These are phyloP conservation scores for Clarias pachynema DNA, from an alignment of 2,797 vertebrate genomes.

Conservation along the genomic window DNA sequence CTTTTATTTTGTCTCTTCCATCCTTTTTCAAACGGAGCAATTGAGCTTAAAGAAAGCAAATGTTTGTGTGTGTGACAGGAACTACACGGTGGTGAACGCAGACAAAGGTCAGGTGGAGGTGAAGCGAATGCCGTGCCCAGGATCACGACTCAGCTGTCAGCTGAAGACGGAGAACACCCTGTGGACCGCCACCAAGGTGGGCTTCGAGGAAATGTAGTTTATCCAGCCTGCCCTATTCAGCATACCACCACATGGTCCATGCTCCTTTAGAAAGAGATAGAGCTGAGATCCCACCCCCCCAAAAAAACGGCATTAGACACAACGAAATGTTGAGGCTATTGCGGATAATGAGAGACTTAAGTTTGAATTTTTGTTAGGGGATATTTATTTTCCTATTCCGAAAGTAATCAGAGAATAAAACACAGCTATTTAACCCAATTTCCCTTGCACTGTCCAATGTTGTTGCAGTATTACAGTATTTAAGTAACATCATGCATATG, in stretches of 20 bases:
- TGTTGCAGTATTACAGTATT: not conserved
- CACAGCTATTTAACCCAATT: not conserved
- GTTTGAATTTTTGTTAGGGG: not conserved
- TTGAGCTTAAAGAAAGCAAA: not conserved
- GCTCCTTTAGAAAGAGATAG: not conserved
- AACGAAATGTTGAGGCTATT: not conserved
- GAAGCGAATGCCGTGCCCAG: conserved; percentile 85
- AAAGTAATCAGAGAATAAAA: not conserved
- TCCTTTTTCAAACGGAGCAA: not conserved
- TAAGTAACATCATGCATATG: not conserved
- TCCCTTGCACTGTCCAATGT: not conserved
- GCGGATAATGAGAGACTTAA: not conserved
- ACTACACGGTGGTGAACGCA: conserved; percentile 92
- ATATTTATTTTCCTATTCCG: not conserved
- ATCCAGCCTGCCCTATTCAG: not conserved
- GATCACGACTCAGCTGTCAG: conserved; percentile 87
- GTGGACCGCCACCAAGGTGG: conserved; percentile 93
- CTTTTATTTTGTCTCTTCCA: not conserved
- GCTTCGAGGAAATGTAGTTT: conserved; percentile 8
- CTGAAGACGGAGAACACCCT: conserved; percentile 87
- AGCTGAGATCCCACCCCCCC: not conserved
- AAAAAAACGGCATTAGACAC: not conserved
- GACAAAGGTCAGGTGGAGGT: conserved; percentile 90
- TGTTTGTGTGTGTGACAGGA: conserved; percentile 70
- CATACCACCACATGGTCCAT: not conserved